Evolutionary conservation across 2,797 vertebrate species (phyloP).

Genomic region (Dipus sagitta): DNA sequence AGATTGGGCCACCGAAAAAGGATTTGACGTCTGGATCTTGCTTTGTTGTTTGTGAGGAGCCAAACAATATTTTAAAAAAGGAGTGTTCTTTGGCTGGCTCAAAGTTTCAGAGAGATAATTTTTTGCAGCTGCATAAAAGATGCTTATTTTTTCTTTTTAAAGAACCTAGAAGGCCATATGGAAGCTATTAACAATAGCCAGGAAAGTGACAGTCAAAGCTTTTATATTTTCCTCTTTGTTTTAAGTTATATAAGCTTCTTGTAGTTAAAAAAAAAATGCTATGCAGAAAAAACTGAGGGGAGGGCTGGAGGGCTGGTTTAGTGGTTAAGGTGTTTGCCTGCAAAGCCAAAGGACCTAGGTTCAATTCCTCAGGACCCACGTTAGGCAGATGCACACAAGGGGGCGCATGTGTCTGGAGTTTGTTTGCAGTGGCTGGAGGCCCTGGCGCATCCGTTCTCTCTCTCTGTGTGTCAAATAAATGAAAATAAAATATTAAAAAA

Average conservation of each 20-base stretch:
- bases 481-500: no score
- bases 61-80: conserved; percentile 3
- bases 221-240: conserved; percentile 38
- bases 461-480: no score
- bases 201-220: conserved; percentile 38
- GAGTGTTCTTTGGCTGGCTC: background rate
- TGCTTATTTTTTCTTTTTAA: background rate
- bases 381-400: no score
- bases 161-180: conserved; percentile 13
- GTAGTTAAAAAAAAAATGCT: background rate
- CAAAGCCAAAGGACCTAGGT: no score
- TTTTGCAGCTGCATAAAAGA: conserved; percentile 58
- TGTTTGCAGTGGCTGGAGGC: no score
- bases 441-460: no score
- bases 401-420: no score
- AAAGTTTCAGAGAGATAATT: conserved; percentile 8
- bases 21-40: background rate
- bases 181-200: conserved; percentile 52
- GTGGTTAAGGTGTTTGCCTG: background rate
- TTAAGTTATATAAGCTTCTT: conserved; percentile 61
- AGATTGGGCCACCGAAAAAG: background rate
- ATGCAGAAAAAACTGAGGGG: background rate
- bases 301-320: background rate
- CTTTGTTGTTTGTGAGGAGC: background rate
- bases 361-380: no score